Conservation (phyloP, 1,140 invertebrate species). For the Calephelis nemesis region DNA sequence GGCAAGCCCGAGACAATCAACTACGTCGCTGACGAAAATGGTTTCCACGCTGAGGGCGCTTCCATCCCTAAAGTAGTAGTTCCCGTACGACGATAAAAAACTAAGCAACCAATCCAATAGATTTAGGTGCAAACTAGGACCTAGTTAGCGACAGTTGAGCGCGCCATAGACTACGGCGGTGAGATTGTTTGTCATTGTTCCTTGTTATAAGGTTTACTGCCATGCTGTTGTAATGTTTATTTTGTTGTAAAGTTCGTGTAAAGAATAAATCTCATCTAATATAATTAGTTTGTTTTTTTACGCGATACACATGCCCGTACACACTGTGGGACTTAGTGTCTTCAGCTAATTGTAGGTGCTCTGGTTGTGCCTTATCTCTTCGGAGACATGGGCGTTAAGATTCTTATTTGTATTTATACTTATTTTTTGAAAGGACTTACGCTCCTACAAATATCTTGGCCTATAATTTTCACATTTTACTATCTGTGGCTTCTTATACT, state of each 20-base stretch:
- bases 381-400: no score
- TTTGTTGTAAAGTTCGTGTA: neutral
- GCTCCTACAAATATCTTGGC: no score
- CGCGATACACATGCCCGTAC: no score
- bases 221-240: neutral
- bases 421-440: no score
- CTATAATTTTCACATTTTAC: no score
- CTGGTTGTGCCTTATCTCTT: no score
- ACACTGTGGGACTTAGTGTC: neutral
- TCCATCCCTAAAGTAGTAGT: neutral
- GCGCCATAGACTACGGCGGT: neutral
- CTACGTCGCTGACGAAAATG: constrained; percentile 74
- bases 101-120: no score
- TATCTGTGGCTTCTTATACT: no score
- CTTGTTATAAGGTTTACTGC: neutral
- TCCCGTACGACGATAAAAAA: neutral
- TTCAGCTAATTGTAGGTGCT: no score
- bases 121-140: neutral
- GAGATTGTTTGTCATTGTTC: neutral
- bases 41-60: neutral
- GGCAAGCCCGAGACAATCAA: constrained; percentile 56
- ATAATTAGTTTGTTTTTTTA: neutral
- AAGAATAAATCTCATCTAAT: constrained; percentile 1
- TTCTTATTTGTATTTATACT: no score
- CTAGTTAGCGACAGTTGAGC: neutral